Percentiles rank a stretch among this genome's conserved stretches.
These are phyloP conservation scores for Nothoprocta perdicaria DNA, from an alignment of 2,113 vertebrate genomes.

Conservation along the genomic window DNA sequence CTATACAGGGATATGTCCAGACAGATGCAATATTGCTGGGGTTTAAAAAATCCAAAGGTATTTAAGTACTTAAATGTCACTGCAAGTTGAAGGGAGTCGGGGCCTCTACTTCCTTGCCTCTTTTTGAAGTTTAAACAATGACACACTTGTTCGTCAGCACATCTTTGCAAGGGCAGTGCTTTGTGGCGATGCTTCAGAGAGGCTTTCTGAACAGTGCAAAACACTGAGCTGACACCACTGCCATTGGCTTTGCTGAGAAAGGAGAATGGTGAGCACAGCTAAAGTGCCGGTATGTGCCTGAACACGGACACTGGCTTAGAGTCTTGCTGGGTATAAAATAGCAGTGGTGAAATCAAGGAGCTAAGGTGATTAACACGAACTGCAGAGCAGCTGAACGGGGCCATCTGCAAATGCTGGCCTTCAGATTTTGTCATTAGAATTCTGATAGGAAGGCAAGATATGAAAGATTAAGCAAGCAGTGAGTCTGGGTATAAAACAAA, in stretches of 20 bases:
- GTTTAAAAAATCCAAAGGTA: background rate
- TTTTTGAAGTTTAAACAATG: background rate
- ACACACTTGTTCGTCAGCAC: no score
- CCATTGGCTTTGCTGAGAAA: background rate
- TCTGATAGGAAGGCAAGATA: background rate
- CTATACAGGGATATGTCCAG: background rate
- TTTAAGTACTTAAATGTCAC: background rate
- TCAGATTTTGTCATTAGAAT: constrained; percentile 10
- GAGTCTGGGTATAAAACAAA: constrained; percentile 14
- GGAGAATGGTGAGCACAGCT: background rate
- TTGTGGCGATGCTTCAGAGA: rapidly evolving
- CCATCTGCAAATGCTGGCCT: constrained; percentile 6
- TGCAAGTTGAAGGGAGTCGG: background rate
- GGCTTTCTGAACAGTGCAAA: rapidly evolving
- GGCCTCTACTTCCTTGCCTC: background rate
- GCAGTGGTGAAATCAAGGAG: background rate
- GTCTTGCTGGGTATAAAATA: background rate
- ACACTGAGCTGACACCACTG: background rate
- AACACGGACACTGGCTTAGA: background rate
- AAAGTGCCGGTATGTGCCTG: background rate
- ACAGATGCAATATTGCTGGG: background rate
- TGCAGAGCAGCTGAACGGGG: background rate
- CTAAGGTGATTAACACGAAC: background rate
- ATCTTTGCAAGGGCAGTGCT: rapidly evolving
- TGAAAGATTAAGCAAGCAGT: constrained; percentile 10